Evolutionary conservation across 2,888 invertebrate genomes (phyloP), one percentile per base, ranked within the genome.

Genomic region (Eupithecia abbreviata): DNA sequence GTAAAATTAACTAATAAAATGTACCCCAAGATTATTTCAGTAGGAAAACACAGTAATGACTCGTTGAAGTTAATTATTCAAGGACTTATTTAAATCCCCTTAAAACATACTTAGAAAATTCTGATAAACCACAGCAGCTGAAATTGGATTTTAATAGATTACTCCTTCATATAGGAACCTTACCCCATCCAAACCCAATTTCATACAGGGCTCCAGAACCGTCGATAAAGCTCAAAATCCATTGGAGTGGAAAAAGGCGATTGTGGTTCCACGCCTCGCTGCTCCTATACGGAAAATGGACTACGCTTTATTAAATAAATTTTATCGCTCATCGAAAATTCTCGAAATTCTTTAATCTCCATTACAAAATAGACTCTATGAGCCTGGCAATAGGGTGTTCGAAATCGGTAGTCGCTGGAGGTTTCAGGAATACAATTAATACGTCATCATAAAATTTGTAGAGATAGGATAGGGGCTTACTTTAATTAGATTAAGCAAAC

Each of bases 231-330:
- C 78, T 79, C 67, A 15, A 73, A 76, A 58, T 58, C 73, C 58
- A 76, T 76, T 18, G 71, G 65, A 79, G 71, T 72, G 77, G 73
- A 78, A 79, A 78, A 80, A 75, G 73, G 49, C 71, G 78, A 76
- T 78, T 75, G 75, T 78, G 76, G 76, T 74, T 70, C 73, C 58
- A 74, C 74, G 73, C 67, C 30, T 58, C 58, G 71, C 71, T 77
- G 67, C 71, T 71, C 58, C 73, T 73, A 71, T 73, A 73, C 55
- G 55, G 71, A 67, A 73, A 72, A 74, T 70, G 72, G 30, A 70
- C 71, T 67, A 70, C 74, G 73, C 67, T 67, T 67, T 58, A 75
- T 72, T 67, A 67, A 77, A 77, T 77, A 13, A 73, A 69, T 72
- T 58, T 69, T 49, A 65, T 72, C 47, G 65, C 69, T 68, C 62